These are phyloP conservation scores for Brachionus plicatilis DNA, from an alignment of 1,140 invertebrate species.

Conservation along the genomic window DNA sequence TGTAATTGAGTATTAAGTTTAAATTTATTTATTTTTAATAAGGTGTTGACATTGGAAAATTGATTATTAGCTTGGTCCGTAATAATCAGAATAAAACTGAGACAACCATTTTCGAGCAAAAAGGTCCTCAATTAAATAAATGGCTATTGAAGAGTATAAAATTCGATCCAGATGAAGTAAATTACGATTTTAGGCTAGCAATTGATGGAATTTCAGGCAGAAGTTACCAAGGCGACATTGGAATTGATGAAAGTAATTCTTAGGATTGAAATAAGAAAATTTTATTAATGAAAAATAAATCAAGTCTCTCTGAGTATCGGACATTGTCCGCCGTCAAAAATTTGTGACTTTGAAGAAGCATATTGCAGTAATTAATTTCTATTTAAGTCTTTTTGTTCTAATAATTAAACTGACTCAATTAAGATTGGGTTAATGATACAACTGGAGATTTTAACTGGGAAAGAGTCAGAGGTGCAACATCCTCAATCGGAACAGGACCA, in stretches of 20 bases:
- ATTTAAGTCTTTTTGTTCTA: background rate
- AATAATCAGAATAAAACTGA: background rate
- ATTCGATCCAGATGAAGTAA: background rate
- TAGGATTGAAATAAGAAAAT: background rate
- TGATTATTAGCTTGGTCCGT: background rate
- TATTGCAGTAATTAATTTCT: slow-evolving; percentile 43
- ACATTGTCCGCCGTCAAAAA: background rate
- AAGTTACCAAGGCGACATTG: background rate
- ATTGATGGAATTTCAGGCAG: slow-evolving; percentile 30
- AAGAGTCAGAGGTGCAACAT: slow-evolving; percentile 42
- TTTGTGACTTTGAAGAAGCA: slow-evolving; percentile 49
- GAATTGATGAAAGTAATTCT: background rate
- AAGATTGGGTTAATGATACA: slow-evolving; percentile 44
- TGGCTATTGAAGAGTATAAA: background rate
- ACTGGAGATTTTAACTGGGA: slow-evolving; percentile 29
- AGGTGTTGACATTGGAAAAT: background rate
- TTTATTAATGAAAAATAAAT: background rate
- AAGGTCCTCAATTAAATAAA: background rate
- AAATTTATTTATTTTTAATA: background rate
- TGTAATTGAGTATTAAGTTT: background rate
- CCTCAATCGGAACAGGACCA: slow-evolving; percentile 46
- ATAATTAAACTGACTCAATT: background rate
- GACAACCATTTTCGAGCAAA: background rate
- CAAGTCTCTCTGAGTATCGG: background rate
- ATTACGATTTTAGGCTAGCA: slow-evolving; percentile 9